Base-by-base conservation (phyloP, 2,797 vertebrate species). In the Bovichtus variegatus region DNA sequence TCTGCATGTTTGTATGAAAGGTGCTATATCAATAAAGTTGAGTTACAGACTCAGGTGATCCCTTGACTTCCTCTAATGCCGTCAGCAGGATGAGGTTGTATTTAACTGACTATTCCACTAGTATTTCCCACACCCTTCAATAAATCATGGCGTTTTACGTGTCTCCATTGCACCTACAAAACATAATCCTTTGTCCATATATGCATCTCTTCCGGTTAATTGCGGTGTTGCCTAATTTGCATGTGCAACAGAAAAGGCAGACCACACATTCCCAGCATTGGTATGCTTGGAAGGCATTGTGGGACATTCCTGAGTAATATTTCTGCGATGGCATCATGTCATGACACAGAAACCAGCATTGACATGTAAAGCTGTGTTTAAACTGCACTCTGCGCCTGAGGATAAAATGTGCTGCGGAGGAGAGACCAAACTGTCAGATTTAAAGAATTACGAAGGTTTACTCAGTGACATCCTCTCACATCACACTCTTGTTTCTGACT, bases 251-350 rank as follows among this genome's bases (percentile, higher is more conserved):
- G 16, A 77, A 80, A 69, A 23, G 18, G 15, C 19, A 53, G 11
- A 75, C 43, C 31, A 40, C 54, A 72, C 41, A 34, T 76, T 80
- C 68, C 25, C 41, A 54, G 58, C 53, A 13, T 0, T 68, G 83
- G 90, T 41, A 87, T 91, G 79, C 58, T 63, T 70, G 81, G 78
- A 75, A 82, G 83, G 55, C 71, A 51, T 41, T 0, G 66, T 23
- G 60, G 79, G 74, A 60, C 81, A 86, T 91, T 91, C 82, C 71
- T 66, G 60, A 57, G 46, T 60, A 81, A 87, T 86, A 71, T 86
- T 88, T 89, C 34, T 36, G 54, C 44, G 78, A 82, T 81, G 81
- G 81, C 82, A 78, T 92, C 90, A 81, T 79, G 78, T 84, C 71
- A 68, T 86, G 65, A 89, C 84, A 87, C 84, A 84, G 31, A 82